Conservation (phyloP, 1,140 invertebrate genomes). For the Berghia stephanieae region DNA sequence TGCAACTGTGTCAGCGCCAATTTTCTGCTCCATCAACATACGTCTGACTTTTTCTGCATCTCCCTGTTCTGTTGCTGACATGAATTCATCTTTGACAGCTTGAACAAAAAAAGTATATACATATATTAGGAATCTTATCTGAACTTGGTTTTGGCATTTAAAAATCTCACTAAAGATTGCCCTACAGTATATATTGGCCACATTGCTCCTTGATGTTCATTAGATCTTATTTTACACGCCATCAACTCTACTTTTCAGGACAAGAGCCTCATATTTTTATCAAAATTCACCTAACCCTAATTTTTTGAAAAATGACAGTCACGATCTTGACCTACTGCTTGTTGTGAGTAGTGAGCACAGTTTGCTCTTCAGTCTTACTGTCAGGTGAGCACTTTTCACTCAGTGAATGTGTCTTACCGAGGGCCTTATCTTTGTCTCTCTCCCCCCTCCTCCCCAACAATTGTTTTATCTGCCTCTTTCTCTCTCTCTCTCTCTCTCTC, state of each 20-base stretch:
- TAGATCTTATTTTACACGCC: too few relatives aligned
- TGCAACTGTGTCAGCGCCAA: conserved; percentile 29
- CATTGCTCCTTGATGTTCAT: too few relatives aligned
- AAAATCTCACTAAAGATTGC: too few relatives aligned
- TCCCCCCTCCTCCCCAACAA: background rate
- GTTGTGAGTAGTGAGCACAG: conserved; percentile 43
- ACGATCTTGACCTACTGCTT: conserved; percentile 44
- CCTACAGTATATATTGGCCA: too few relatives aligned
- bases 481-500: background rate
- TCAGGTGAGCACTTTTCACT: background rate
- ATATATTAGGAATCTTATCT: too few relatives aligned
- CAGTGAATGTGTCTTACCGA: background rate
- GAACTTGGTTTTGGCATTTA: too few relatives aligned
- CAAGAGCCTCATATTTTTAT: too few relatives aligned
- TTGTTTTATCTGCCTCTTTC: background rate
- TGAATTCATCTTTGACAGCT: conserved; percentile 25
- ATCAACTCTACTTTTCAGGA: too few relatives aligned
- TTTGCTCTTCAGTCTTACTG: background rate
- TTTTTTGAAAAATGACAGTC: too few relatives aligned
- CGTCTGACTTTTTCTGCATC: conserved; percentile 25
- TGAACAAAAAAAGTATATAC: too few relatives aligned
- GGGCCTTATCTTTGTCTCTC: background rate
- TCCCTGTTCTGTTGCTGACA: conserved; percentile 36
- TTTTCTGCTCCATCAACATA: conserved; percentile 20
- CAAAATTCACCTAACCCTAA: too few relatives aligned